Percentiles rank a stretch among this genome's conserved stretches.
phyloP scores from a whole-genome alignment of 2,888 invertebrate genomes.

The Caenorhabditis sp. region DNA sequence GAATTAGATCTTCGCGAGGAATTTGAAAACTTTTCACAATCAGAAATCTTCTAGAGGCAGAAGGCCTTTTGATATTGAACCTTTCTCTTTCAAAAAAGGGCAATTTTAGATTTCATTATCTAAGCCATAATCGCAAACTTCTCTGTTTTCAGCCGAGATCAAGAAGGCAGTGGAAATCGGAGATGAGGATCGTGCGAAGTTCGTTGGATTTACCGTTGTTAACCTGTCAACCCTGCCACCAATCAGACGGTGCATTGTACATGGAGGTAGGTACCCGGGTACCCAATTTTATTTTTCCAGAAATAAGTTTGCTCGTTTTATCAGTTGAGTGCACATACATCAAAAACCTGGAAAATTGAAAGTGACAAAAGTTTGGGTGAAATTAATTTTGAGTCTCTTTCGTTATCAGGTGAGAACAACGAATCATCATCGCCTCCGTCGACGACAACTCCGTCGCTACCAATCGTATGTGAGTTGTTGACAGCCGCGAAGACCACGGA shows the following conservation, averaged over 20 bases:
- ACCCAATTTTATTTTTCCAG: neutral
- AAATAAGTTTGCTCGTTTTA: neutral
- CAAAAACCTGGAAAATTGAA: slow-evolving; percentile 16
- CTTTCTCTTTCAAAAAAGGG: no score
- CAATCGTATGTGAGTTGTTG: slow-evolving; percentile 56
- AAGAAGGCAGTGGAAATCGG: slow-evolving; percentile 35
- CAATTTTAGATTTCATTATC: no score
- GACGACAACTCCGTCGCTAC: slow-evolving; percentile 15
- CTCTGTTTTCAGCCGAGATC: slow-evolving; percentile 55
- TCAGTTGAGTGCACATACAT: neutral
- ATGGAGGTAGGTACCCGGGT: neutral
- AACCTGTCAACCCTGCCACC: slow-evolving; percentile 65
- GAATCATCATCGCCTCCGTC: slow-evolving; percentile 20
- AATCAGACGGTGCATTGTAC: slow-evolving; percentile 54
- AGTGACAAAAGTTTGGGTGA: neutral
- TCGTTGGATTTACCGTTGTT: slow-evolving; percentile 70
- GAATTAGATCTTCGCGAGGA: no score
- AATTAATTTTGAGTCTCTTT: neutral
- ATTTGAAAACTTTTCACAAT: no score
- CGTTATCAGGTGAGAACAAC: slow-evolving; percentile 45
- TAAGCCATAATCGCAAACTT: neutral
- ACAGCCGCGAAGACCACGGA: slow-evolving; percentile 46
- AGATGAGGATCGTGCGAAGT: slow-evolving; percentile 60
- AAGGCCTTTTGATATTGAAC: no score
- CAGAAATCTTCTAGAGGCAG: no score